A percentile compares a stretch with the other conserved stretches of the same genome.
Conservation (phyloP, 2,888 invertebrate species). For the Druceiella hillmani region DNA sequence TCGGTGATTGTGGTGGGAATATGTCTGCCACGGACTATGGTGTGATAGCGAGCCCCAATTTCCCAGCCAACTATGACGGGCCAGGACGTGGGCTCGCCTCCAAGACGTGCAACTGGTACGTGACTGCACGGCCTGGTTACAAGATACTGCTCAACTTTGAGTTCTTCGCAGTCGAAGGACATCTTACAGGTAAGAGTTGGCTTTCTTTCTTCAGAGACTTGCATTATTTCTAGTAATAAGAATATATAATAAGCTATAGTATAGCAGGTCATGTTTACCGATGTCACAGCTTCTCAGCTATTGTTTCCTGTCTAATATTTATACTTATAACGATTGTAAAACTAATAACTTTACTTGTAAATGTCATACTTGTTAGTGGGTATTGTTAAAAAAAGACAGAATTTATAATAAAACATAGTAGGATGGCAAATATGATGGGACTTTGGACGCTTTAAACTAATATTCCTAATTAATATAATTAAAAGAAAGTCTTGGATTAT, state of each 20-base stretch:
- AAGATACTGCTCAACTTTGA: conserved; percentile 89
- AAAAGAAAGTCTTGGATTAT: no score
- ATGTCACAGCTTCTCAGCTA: no score
- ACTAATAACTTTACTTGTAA: no score
- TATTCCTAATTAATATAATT: no score
- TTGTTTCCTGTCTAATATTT: no score
- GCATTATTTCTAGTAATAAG: background rate
- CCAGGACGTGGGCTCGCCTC: conserved; percentile 74
- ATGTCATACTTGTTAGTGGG: no score
- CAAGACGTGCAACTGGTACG: conserved; percentile 95
- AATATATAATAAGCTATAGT: conserved; percentile 3
- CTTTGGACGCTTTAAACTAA: no score
- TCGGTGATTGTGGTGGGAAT: conserved; percentile 91
- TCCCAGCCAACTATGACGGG: conserved; percentile 84
- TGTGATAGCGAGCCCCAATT: conserved; percentile 84
- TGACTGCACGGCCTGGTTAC: conserved; percentile 80
- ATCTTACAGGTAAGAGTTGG: conserved; percentile 64
- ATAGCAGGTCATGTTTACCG: background rate
- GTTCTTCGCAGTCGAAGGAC: conserved; percentile 90
- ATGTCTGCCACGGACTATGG: conserved; percentile 79
- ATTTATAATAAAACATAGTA: no score
- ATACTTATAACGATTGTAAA: no score
- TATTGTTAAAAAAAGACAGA: no score
- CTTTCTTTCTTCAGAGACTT: conserved; percentile 1
- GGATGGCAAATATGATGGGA: no score